Conservation (phyloP, 2,113 vertebrate species). For the Heliornis fulica region DNA sequence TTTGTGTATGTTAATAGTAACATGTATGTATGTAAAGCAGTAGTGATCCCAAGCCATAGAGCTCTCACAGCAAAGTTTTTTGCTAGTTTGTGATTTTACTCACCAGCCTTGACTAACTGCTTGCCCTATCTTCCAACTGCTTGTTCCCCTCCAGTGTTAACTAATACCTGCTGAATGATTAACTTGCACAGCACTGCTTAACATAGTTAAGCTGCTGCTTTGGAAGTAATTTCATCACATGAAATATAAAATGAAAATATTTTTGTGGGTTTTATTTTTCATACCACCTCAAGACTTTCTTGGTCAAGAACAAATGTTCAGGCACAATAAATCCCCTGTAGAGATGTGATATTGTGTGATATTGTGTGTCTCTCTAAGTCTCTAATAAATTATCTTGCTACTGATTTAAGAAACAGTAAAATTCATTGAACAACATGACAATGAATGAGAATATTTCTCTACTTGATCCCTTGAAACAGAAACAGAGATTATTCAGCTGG, state of each 20-base stretch:
- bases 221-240: neutral
- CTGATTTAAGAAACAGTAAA: neutral
- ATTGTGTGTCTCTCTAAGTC: neutral
- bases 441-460: neutral
- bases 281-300: neutral
- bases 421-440: neutral
- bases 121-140: neutral
- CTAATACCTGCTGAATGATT: neutral
- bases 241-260: neutral
- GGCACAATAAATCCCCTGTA: neutral
- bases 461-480: neutral
- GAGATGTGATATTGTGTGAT: neutral
- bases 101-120: neutral
- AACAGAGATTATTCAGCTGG: neutral
- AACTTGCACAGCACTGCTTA: neutral
- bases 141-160: neutral
- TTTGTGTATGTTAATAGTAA: neutral
- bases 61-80: neutral
- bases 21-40: neutral
- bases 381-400: neutral
- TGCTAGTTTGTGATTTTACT: neutral
- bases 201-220: accelerated
- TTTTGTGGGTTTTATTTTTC: neutral
- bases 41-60: neutral
- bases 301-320: neutral